Evolutionary conservation across 2,113 vertebrate genomes (phyloP).

Genomic region (Globicephala melas): DNA sequence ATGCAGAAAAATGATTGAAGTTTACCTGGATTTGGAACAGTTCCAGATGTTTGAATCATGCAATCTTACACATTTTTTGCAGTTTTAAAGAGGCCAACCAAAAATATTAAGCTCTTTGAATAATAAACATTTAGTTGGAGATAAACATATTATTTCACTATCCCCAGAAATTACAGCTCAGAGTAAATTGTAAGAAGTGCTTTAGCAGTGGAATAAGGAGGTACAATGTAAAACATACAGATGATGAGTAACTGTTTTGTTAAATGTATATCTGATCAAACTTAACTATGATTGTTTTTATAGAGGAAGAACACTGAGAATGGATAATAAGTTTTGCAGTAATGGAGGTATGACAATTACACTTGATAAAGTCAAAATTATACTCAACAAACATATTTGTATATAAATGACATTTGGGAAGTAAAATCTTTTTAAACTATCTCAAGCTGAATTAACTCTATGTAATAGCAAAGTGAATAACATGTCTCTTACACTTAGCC

Average conservation of each 20-base stretch:
- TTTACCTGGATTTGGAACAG: slow-evolving; percentile 46
- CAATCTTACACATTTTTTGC: not conserved
- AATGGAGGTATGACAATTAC: not conserved
- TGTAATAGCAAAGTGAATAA: not conserved
- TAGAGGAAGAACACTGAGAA: not conserved
- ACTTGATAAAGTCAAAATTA: not conserved
- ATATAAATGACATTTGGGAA: not conserved
- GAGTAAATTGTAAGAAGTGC: not conserved
- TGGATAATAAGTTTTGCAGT: not conserved
- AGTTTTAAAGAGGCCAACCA: not conserved
- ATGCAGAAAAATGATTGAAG: slow-evolving; percentile 49
- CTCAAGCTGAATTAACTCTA: not conserved
- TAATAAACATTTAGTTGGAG: not conserved
- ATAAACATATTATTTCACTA: not conserved
- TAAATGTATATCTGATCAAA: not conserved
- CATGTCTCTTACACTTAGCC: not conserved
- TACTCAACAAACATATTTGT: not conserved
- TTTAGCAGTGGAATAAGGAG: not conserved
- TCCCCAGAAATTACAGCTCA: not conserved
- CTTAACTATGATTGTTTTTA: not conserved
- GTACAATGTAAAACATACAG: not conserved
- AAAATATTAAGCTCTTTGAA: slow-evolving; percentile 15
- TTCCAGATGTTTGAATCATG: slow-evolving; percentile 22
- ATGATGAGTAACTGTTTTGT: not conserved
- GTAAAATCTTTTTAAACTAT: not conserved